Evolutionary conservation across 2,113 vertebrate species (phyloP), one percentile per base, ranked within the genome.

Genomic region (Megalops atlanticus): DNA sequence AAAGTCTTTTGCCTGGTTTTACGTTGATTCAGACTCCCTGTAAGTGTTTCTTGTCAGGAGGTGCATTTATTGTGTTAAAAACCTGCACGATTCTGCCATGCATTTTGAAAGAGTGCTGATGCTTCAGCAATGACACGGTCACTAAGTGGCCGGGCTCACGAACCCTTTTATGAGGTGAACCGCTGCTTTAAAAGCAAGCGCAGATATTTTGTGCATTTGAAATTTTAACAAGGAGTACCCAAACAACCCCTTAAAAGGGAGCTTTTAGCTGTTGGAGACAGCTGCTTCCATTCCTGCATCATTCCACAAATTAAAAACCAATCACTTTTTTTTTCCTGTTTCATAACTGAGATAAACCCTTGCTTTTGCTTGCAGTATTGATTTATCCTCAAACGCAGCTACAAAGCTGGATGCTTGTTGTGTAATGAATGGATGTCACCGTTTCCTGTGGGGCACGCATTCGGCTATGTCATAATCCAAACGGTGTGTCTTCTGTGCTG

Each of bases 251-350:
- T 69, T 70, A 16, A 45, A 79, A 45, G 35, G 31, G 24, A 6
- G 43, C 31, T 36, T 31, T 11, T 58, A 31, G n/a, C 8, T n/a
- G n/a, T 64, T 11, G 78, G 14, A 40, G 31, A 27, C 78, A 49
- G 41, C 41, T 72, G 78, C 12, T 0, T 16, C 18, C n/a, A 27
- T 79, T 79, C 43, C 45, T 21, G n/a, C 24, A 72, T 38, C 41
- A 35, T 69, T 45, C 41, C 7, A 1, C 43, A 31, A 79, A 36
- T 72, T 45, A 70, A 72, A 79, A 58, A 47, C 15, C 18, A 79
- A 43, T 70, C 40, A 45, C 14, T 45, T 79, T 64, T 78, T 45
- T 79, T n/a, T n/a, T n/a, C 7, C 36, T 72, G 36, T 72, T 72
- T 71, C 31, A n/a, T 35, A 14, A 36, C 7, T n/a, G 64, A 10